Evolutionary conservation across 2,888 invertebrate genomes (phyloP), one percentile per base, ranked within the genome.

Genomic region (Phrixothrix hirtus): DNA sequence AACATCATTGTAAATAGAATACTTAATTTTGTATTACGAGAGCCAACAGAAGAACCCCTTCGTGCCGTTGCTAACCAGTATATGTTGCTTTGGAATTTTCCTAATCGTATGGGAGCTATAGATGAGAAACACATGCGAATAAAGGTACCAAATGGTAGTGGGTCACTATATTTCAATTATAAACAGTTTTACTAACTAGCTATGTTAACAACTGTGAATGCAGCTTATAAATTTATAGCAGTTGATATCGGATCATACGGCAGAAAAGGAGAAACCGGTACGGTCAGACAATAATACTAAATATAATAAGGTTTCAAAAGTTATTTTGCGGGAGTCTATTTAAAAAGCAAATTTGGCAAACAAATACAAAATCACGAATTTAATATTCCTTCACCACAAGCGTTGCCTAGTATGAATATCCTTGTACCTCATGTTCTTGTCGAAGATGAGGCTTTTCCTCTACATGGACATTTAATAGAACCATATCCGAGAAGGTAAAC

Each of bases 381-480:
- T 53, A 58, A 43, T 39, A 39, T 36, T 21, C 36, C 36, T n/a
- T 21, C 36, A 11, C 36, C 61, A 17, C 25, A 30, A 30, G 4
- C 54, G 14, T 38, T 67, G 25, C 62, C 65, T 21, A 52, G 54
- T n/a, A 51, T 58, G 32, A 10, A 31, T 3, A 38, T 13, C 16
- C 6, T 30, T 26, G 30, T 49, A 15, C 44, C 49, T 10, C 49
- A 14, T 41, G 42, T 50, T n/a, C n/a, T n/a, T n/a, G n/a, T n/a
- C n/a, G n/a, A n/a, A n/a, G n/a, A n/a, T n/a, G n/a, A n/a, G n/a
- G n/a, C 62, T 14, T 66, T 68, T 47, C 62, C 61, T 13, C 14
- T 43, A 9, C 32, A 34, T 12, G 68, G 69, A 55, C 56, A 64
- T 55, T 44, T 30, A 9, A 65, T 66, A 65, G 60, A 64, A 9